These are phyloP conservation scores for Hanleya hanleyi DNA, from an alignment of 2,888 invertebrate species.

Conservation along the genomic window DNA sequence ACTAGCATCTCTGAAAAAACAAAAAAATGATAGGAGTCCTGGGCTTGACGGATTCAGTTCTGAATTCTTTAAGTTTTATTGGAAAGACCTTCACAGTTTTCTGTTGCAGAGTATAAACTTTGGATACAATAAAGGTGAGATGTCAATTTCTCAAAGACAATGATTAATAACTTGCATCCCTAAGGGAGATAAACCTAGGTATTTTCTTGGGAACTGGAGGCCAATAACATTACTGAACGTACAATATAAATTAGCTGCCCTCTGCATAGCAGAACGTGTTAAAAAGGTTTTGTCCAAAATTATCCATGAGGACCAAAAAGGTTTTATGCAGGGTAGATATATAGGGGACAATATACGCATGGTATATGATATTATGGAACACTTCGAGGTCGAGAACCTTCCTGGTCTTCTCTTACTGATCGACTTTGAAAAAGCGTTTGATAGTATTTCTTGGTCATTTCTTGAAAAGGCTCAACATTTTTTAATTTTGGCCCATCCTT, in stretches of 20 bases:
- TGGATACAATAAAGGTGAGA: neutral
- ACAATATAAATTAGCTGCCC: neutral
- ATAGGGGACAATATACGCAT: neutral
- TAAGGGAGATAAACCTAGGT: neutral
- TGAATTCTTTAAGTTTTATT: neutral
- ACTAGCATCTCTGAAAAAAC: neutral
- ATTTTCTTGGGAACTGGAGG: neutral
- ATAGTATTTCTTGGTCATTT: neutral
- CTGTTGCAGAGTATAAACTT: no score
- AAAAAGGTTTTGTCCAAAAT: neutral
- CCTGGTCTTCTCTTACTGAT: neutral
- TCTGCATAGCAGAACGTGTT: neutral
- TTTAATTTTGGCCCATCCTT: neutral
- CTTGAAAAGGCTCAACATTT: neutral
- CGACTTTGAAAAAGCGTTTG: neutral
- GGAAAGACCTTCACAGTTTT: neutral
- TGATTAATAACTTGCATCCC: neutral
- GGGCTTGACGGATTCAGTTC: neutral
- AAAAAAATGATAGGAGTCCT: neutral
- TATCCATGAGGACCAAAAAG: neutral
- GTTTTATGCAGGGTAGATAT: neutral
- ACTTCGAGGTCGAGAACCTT: neutral
- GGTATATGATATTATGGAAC: neutral
- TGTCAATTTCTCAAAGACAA: neutral
- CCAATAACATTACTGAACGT: neutral